phyloP scores from a whole-genome alignment of 1,140 invertebrate genomes.

The Apis florea region DNA sequence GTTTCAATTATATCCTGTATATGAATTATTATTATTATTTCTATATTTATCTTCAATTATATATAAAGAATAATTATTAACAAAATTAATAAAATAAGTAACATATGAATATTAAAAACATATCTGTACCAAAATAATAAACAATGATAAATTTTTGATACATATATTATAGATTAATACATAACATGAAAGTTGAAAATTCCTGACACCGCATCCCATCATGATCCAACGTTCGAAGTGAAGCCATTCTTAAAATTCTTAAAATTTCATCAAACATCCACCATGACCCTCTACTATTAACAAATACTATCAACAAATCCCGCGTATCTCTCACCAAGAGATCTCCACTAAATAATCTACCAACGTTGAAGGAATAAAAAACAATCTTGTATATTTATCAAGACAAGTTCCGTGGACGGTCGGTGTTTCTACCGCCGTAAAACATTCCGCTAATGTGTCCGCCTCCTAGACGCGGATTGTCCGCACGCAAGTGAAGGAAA shows the following conservation, averaged over 20 bases:
- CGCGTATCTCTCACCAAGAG: background rate
- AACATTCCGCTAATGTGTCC: background rate
- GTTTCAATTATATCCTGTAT: no score
- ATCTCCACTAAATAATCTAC: conserved; percentile 13
- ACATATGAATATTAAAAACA: no score
- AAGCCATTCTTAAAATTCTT: background rate
- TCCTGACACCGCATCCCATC: no score
- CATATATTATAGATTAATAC: no score
- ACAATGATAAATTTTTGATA: no score
- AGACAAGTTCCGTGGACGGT: background rate
- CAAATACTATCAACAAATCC: background rate
- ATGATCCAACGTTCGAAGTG: background rate
- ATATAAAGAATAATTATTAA: no score
- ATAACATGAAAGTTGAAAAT: no score
- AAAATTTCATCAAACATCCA: background rate
- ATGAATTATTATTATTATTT: no score
- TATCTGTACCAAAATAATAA: no score
- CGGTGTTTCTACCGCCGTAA: background rate
- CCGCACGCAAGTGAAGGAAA: background rate
- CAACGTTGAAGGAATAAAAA: background rate
- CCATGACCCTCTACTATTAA: background rate
- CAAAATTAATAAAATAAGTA: no score
- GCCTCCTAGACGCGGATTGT: conserved; percentile 5
- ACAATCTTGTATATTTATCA: conserved; percentile 6
- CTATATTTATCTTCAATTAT: no score